phyloP scores from a whole-genome alignment of 1,140 invertebrate species.

The Tigriopus japonicus region DNA sequence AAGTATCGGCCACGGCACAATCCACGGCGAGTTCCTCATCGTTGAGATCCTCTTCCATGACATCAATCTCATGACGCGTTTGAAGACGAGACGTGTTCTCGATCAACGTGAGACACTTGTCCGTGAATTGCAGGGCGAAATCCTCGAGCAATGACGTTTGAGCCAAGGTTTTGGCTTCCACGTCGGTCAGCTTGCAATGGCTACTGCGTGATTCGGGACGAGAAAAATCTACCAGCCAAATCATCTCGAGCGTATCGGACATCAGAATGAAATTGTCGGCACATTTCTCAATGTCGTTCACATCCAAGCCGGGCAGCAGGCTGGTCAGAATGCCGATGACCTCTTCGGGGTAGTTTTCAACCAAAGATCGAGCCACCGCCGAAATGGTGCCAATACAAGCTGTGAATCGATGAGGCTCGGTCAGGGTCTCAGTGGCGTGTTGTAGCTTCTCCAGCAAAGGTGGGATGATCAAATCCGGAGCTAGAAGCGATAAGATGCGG shows the following conservation, averaged over 20 bases:
- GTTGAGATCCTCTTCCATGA: conserved; percentile 9
- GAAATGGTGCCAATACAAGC: conserved; percentile 3
- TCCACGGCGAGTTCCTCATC: conserved; percentile 13
- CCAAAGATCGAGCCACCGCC: background rate
- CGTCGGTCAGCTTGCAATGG: background rate
- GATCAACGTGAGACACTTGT: conserved; percentile 9
- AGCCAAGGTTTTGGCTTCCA: background rate
- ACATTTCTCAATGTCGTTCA: conserved; percentile 14
- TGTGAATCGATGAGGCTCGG: conserved; percentile 11
- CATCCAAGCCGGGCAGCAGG: conserved; percentile 8
- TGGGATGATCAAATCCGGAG: conserved; percentile 64
- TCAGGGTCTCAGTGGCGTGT: background rate
- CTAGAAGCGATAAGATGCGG: conserved; percentile 44
- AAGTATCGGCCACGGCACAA: conserved; percentile 12
- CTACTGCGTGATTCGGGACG: background rate
- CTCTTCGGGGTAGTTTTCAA: conserved; percentile 6
- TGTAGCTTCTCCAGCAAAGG: conserved; percentile 46
- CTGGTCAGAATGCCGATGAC: background rate
- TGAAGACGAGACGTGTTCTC: conserved; percentile 8
- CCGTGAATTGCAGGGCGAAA: conserved; percentile 4
- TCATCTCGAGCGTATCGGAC: conserved; percentile 13
- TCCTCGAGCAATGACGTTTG: conserved; percentile 5
- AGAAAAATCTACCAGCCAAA: conserved; percentile 4
- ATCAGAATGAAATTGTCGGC: conserved; percentile 14
- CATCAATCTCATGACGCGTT: background rate